Conservation (phyloP, 2,888 invertebrate species). For the Acleris holmiana region DNA sequence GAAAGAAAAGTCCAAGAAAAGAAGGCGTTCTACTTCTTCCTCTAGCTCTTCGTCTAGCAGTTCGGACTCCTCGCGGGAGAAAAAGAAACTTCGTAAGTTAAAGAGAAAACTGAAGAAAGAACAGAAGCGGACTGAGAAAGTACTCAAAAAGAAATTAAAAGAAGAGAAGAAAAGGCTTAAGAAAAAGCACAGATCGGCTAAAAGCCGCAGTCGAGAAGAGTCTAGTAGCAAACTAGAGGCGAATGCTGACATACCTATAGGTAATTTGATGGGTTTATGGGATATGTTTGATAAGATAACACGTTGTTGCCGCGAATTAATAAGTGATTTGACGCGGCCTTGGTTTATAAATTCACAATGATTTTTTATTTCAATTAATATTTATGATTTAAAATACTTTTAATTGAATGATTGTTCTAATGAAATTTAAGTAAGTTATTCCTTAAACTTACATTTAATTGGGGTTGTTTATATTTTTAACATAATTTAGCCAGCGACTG, state of each 20-base stretch:
- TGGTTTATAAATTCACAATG: no score
- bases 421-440: no score
- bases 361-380: no score
- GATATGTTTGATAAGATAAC: background rate
- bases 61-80: constrained; percentile 75
- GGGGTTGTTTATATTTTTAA: no score
- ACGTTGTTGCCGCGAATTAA: background rate
- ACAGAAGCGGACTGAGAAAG: constrained; percentile 79
- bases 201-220: constrained; percentile 52
- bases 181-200: constrained; percentile 59
- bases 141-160: constrained; percentile 80
- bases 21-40: constrained; percentile 57
- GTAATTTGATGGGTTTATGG: constrained; percentile 45
- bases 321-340: background rate
- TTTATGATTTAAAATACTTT: no score
- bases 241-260: constrained; percentile 74
- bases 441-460: no score
- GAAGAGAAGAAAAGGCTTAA: constrained; percentile 73
- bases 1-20: constrained; percentile 73
- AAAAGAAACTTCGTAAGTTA: constrained; percentile 79
- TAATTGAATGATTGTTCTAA: no score
- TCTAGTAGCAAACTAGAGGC: constrained; percentile 49
- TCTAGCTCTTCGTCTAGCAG: constrained; percentile 68
- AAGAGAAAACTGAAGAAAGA: constrained; percentile 84
- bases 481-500: no score